Conservation (phyloP, 2,888 invertebrate genomes). For the Bombylius discolor region DNA sequence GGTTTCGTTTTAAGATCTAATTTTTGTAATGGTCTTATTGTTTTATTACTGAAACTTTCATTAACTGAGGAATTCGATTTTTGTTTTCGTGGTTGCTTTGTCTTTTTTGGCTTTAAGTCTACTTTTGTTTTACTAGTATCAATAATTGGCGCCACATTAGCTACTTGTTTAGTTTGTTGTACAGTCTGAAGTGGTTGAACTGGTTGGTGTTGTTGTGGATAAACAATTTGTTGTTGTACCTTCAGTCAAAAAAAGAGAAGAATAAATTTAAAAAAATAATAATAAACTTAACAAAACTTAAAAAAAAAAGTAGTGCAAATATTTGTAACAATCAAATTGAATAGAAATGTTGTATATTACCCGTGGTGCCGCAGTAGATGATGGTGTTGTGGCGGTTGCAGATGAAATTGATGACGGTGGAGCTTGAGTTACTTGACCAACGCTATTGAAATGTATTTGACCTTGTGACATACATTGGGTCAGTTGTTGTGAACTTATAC, state of each 20-base stretch:
- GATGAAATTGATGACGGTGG: constrained; percentile 19
- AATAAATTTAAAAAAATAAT: too few relatives aligned
- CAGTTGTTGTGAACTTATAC: constrained; percentile 36
- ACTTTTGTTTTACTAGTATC: constrained; percentile 30
- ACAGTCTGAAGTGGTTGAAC: constrained; percentile 18
- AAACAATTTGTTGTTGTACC: constrained; percentile 34
- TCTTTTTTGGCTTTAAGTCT: constrained; percentile 18
- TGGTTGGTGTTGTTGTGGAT: constrained; percentile 27
- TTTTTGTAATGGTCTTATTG: constrained; percentile 35
- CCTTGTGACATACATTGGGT: constrained; percentile 35
- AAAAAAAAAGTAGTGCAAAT: too few relatives aligned
- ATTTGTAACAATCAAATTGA: too few relatives aligned
- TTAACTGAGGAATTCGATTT: constrained; percentile 12
- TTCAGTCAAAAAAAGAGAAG: background rate
- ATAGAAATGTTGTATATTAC: background rate
- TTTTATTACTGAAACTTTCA: constrained; percentile 21
- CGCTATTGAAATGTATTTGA: constrained; percentile 36
- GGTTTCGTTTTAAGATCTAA: constrained; percentile 30
- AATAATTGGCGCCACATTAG: constrained; percentile 36
- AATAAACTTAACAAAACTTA: too few relatives aligned
- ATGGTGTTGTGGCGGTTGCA: constrained; percentile 6
- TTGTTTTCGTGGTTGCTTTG: constrained; percentile 22
- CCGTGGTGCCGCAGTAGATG: background rate
- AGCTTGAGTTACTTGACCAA: constrained; percentile 22
- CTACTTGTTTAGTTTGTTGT: constrained; percentile 29